Conservation (phyloP, 1,140 invertebrate genomes). For the Ooceraea biroi region DNA sequence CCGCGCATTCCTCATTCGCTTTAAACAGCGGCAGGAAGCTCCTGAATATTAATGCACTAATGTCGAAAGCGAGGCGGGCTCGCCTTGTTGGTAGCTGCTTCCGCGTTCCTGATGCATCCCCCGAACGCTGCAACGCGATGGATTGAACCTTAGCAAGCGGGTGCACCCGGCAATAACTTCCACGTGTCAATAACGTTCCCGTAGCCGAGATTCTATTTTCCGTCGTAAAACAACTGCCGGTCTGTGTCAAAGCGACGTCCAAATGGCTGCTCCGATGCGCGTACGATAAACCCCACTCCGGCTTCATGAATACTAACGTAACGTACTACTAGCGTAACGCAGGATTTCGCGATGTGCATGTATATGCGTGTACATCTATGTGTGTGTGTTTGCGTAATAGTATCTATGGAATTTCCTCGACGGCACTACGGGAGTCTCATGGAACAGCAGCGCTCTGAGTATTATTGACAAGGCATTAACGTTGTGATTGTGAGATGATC, state of each 20-base stretch:
- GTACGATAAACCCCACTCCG: conserved; percentile 25
- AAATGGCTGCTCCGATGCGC: conserved; percentile 39
- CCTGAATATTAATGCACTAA: conserved; percentile 60
- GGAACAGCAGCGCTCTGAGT: conserved; percentile 6
- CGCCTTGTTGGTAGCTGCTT: not conserved
- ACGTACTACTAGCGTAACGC: too few relatives aligned
- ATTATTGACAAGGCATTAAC: conserved; percentile 50
- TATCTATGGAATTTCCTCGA: conserved; percentile 47
- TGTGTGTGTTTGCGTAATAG: too few relatives aligned
- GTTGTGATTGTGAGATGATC: not conserved
- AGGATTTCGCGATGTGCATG: conserved; percentile 33
- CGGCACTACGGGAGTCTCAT: conserved; percentile 10
- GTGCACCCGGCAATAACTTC: not conserved
- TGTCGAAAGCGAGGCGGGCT: conserved; percentile 19
- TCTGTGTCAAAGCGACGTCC: conserved; percentile 31
- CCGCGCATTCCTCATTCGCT: conserved; percentile 65
- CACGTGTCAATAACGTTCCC: not conserved
- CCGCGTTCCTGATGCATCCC: not conserved
- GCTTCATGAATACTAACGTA: conserved; percentile 61
- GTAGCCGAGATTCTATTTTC: conserved; percentile 33
- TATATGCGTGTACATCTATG: too few relatives aligned
- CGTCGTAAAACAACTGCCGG: conserved; percentile 35
- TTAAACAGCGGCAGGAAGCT: conserved; percentile 45
- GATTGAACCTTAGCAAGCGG: not conserved
- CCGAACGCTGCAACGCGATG: not conserved